Base-by-base conservation (phyloP, 2,113 vertebrate genomes). In the Campylomormyrus numenius region DNA sequence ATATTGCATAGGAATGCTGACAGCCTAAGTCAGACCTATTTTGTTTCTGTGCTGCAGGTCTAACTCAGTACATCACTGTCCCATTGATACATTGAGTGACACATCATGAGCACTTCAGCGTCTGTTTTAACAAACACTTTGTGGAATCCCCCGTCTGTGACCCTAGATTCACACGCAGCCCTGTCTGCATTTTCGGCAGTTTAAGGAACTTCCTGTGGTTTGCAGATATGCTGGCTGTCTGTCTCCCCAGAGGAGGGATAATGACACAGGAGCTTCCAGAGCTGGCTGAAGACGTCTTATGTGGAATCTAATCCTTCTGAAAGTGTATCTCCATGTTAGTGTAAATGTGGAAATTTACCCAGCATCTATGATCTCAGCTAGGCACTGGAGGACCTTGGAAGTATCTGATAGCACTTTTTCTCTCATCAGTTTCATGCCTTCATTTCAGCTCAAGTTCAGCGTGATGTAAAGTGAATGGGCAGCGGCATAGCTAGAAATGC, bases 201-300 rank as follows among this genome's bases (percentile, higher is more conserved):
- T 70, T 31, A 3, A 70, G 15, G 42, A 31, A 13, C 35, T 89
- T 85, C 89, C 89, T 89, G 50, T 89, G 15, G 88, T 52, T 83
- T 89, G 24, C 24, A 80, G 66, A 83, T 21, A 53, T 0, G 27
- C 50, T 21, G 46, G 15, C 48, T 42, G 17, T 52, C 48, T 83
- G 17, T 21, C 52, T 85, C 77, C 49, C 89, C 52, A 58, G 80
- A 83, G 80, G 42, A 45, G 92, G 89, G 17, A 50, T 74, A 90
- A 94, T 92, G 92, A 45, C 24, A 49, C 52, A 90, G 49, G 92
- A 45, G 88, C 87, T 90, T 93, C 92, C 92, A 92, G 42, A 49
- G 93, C 92, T 3, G 80, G 19, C 80, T 92, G 70, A 90, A 91
- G 91, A 92, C 91, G 92, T 92, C 93, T 93, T 91, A 85, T 58